Evolutionary conservation across 2,113 vertebrate genomes (phyloP).

Genomic region (Otolemur garnettii): DNA sequence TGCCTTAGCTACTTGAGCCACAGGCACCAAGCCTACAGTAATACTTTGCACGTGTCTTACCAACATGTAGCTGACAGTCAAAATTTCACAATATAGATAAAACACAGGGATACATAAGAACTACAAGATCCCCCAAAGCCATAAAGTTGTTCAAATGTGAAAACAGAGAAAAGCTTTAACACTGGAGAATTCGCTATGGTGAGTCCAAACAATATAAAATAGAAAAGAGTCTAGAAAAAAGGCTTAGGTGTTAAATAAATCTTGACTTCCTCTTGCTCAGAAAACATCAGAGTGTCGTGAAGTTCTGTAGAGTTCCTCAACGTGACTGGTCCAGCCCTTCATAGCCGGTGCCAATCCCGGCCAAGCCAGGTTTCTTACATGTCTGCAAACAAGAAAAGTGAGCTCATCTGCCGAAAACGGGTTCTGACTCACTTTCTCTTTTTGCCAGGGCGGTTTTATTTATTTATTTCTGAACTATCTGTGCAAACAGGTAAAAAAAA

Average conservation of each 20-base stretch:
- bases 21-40: constrained; percentile 5
- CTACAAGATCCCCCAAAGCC: constrained; percentile 74
- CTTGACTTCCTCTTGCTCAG: constrained; percentile 73
- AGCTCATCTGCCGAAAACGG: neutral
- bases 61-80: constrained; percentile 82
- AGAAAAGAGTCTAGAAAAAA: constrained; percentile 82
- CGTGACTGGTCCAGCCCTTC: neutral
- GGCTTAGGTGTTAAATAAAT: constrained; percentile 81
- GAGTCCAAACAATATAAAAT: constrained; percentile 78
- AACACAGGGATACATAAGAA: constrained; percentile 81
- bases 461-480: too few species aligned
- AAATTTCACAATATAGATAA: constrained; percentile 80
- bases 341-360: constrained; percentile 58
- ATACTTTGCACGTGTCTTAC: constrained; percentile 86
- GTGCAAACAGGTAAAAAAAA: neutral
- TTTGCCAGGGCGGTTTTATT: too few species aligned
- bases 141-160: constrained; percentile 81
- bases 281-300: constrained; percentile 32
- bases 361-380: neutral
- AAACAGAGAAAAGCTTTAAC: constrained; percentile 23
- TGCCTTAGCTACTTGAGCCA: too few species aligned
- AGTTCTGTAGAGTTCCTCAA: constrained; percentile 46
- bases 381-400: constrained; percentile 22
- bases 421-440: too few species aligned
- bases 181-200: constrained; percentile 70